These are phyloP conservation scores for Caenorhabditis inopinata DNA, from an alignment of 1,140 invertebrate genomes.

Conservation along the genomic window DNA sequence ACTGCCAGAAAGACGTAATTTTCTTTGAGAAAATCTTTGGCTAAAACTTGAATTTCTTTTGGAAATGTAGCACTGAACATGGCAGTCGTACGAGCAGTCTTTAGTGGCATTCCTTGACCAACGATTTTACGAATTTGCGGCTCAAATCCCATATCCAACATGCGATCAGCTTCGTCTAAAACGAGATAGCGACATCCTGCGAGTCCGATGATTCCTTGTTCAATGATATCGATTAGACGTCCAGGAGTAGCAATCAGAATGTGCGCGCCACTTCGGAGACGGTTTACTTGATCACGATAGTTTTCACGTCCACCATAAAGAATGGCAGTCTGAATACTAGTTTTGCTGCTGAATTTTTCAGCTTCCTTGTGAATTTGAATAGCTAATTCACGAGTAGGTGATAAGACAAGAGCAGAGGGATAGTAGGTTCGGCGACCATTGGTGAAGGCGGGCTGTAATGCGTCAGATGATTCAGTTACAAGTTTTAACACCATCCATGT, in stretches of 20 bases:
- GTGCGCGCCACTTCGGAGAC: slow-evolving; percentile 74
- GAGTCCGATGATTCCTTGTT: slow-evolving; percentile 81
- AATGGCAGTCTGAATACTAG: slow-evolving; percentile 85
- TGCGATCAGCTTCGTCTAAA: slow-evolving; percentile 75
- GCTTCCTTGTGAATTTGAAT: slow-evolving; percentile 94
- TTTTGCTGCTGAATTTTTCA: slow-evolving; percentile 89
- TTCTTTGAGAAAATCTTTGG: slow-evolving; percentile 86
- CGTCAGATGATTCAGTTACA: too few species aligned
- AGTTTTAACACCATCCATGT: too few species aligned
- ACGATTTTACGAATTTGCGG: slow-evolving; percentile 92
- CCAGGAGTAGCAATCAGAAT: slow-evolving; percentile 91
- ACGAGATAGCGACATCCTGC: slow-evolving; percentile 73
- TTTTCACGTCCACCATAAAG: slow-evolving; percentile 73
- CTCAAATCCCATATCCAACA: slow-evolving; percentile 90
- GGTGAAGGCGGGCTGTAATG: slow-evolving; percentile 35
- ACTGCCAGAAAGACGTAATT: slow-evolving; percentile 99
- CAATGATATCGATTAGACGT: slow-evolving; percentile 84
- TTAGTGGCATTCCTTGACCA: slow-evolving; percentile 88
- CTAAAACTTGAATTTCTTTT: slow-evolving; percentile 88
- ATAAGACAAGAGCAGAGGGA: slow-evolving; percentile 87
- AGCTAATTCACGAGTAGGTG: slow-evolving; percentile 90
- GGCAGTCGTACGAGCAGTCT: slow-evolving; percentile 88
- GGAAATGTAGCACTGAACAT: slow-evolving; percentile 99
- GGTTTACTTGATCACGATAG: slow-evolving; percentile 65
- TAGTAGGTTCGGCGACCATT: slow-evolving; percentile 81